phyloP scores from a whole-genome alignment of 2,797 vertebrate species.

The Helostoma temminkii region DNA sequence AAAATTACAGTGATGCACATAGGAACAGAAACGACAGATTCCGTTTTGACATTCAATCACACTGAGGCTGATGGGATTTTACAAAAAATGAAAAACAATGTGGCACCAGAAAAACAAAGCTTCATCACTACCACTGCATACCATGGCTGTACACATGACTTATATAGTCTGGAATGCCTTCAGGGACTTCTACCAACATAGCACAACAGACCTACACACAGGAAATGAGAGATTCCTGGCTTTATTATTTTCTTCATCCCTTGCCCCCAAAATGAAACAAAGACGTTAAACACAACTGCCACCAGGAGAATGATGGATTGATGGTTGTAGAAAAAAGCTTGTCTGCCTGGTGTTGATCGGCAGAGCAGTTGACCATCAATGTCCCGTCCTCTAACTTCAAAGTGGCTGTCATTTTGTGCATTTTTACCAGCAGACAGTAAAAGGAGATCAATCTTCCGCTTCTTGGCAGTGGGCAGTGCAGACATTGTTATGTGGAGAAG shows the following conservation, averaged over 20 bases:
- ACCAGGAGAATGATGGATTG: conserved; percentile 44
- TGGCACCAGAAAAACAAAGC: conserved; percentile 8
- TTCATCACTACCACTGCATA: conserved; percentile 31
- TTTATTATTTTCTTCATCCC: conserved; percentile 58
- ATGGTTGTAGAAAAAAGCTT: conserved; percentile 43
- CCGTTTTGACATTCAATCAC: conserved; percentile 43
- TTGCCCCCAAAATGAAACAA: conserved; percentile 36
- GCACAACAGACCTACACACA: conserved; percentile 60
- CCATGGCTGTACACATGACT: conserved; percentile 53
- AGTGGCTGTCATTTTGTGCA: conserved; percentile 23
- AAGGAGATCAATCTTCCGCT: conserved; percentile 34
- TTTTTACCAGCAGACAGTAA: conserved; percentile 26
- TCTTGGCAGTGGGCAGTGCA: conserved; percentile 17
- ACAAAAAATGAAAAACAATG: conserved; percentile 6
- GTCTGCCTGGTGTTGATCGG: conserved; percentile 24
- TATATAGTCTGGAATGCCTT: conserved; percentile 67
- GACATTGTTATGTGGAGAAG: conserved; percentile 9
- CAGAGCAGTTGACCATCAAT: conserved; percentile 58
- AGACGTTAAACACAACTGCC: conserved; percentile 43
- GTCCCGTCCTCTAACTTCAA: conserved; percentile 27
- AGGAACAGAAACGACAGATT: conserved; percentile 55
- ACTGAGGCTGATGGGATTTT: conserved; percentile 50
- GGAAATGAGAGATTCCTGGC: conserved; percentile 72
- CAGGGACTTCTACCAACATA: conserved; percentile 49
- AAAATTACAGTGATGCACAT: conserved; percentile 52